Evolutionary conservation across 1,140 invertebrate genomes (phyloP).

Genomic region (Drosophila erecta): DNA sequence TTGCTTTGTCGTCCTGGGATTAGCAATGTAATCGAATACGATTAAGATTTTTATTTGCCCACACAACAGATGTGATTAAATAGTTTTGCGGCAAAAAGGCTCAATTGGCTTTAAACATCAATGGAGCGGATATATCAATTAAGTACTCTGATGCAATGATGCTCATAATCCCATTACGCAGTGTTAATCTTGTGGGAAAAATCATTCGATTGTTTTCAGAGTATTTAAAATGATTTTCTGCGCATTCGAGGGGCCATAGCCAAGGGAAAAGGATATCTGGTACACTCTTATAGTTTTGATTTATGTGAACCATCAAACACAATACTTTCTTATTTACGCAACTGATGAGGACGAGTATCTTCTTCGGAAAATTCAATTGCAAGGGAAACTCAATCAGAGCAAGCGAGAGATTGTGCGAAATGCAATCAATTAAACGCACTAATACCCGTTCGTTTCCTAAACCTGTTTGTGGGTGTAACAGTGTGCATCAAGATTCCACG

Average conservation of each 20-base stretch:
- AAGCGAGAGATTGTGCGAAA: conserved; percentile 57
- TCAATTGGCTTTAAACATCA: conserved; percentile 24
- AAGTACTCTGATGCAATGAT: not conserved
- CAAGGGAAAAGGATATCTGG: no score
- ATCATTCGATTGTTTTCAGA: not conserved
- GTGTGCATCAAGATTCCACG: conserved; percentile 25
- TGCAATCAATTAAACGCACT: conserved; percentile 78
- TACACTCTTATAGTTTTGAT: no score
- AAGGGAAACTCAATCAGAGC: conserved; percentile 23
- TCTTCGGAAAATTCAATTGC: conserved; percentile 27
- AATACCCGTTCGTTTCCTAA: conserved; percentile 18
- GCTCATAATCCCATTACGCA: conserved; percentile 1
- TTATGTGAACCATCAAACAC: conserved; percentile 14
- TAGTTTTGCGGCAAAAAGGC: conserved; percentile 13
- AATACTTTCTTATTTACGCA: conserved; percentile 76
- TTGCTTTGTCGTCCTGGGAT: conserved; percentile 49
- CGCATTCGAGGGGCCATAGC: no score
- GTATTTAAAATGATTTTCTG: not conserved
- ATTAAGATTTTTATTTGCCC: conserved; percentile 41
- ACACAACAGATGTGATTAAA: conserved; percentile 34
- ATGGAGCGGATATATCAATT: conserved; percentile 11
- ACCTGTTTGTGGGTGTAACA: conserved; percentile 17
- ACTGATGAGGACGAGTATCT: conserved; percentile 33
- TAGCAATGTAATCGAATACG: conserved; percentile 53
- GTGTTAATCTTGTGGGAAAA: not conserved